These are phyloP conservation scores for Caenorhabditis drosophilae DNA, from an alignment of 2,888 invertebrate species.

Conservation along the genomic window DNA sequence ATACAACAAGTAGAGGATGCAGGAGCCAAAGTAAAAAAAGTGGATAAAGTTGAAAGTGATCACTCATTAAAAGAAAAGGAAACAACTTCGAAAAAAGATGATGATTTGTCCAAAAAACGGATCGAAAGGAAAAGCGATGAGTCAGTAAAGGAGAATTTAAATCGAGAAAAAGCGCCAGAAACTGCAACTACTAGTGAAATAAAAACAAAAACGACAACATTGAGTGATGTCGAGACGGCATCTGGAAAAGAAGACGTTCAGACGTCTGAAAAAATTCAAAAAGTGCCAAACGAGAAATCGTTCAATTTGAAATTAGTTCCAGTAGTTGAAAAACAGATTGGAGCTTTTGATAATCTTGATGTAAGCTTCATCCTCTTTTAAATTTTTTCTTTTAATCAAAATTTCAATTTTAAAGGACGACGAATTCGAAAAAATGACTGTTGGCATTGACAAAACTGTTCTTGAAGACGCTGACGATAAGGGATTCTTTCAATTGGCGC, in stretches of 20 bases:
- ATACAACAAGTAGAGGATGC: too few relatives aligned
- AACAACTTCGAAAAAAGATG: too few relatives aligned
- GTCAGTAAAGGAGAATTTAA: too few relatives aligned
- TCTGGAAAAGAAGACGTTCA: neutral
- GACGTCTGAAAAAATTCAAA: neutral
- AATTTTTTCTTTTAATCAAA: neutral
- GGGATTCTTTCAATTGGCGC: constrained; percentile 26
- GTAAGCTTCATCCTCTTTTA: neutral
- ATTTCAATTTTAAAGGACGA: constrained; percentile 8
- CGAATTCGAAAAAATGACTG: constrained; percentile 29
- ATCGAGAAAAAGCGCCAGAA: neutral
- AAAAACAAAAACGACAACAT: neutral
- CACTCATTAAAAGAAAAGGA: too few relatives aligned
- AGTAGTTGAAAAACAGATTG: constrained; percentile 18
- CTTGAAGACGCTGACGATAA: constrained; percentile 20
- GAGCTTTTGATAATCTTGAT: constrained; percentile 32
- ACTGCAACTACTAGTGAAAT: neutral
- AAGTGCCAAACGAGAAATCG: neutral
- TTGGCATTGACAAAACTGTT: neutral
- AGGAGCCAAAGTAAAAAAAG: too few relatives aligned
- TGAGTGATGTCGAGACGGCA: neutral
- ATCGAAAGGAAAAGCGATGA: too few relatives aligned
- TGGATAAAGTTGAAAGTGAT: too few relatives aligned
- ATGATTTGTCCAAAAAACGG: too few relatives aligned
- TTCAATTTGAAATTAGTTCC: constrained; percentile 3